phyloP scores from a whole-genome alignment of 2,888 invertebrate genomes.

The Pseudoips prasinana region DNA sequence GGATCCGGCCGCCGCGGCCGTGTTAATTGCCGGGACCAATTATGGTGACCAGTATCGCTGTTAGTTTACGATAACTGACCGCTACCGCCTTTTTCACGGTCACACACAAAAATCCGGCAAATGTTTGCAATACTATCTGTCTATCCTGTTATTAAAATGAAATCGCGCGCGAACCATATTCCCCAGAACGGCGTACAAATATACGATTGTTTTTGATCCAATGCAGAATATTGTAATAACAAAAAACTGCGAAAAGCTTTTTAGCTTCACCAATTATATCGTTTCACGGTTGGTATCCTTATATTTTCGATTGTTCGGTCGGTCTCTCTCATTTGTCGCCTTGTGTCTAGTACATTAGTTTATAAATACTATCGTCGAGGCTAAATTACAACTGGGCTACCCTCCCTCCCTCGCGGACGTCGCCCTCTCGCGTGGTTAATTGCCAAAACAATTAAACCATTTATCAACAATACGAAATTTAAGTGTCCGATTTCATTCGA shows the following conservation, averaged over 20 bases:
- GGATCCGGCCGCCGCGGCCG: slow-evolving; percentile 18
- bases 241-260: background rate
- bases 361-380: slow-evolving; percentile 23
- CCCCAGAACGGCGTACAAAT: background rate
- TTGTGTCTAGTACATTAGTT: slow-evolving; percentile 18
- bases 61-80: slow-evolving; percentile 46
- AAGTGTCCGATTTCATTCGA: slow-evolving; percentile 46
- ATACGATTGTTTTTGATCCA: slow-evolving; percentile 4
- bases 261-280: too few species aligned
- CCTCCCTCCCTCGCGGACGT: slow-evolving; percentile 12
- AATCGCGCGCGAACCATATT: slow-evolving; percentile 12
- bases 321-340: too few species aligned
- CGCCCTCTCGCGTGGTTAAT: slow-evolving; percentile 45
- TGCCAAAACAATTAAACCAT: slow-evolving; percentile 73
- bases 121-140: slow-evolving; percentile 31
- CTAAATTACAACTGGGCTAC: slow-evolving; percentile 22
- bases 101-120: slow-evolving; percentile 25
- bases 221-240: slow-evolving; percentile 3
- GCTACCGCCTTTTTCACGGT: slow-evolving; percentile 36
- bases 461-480: slow-evolving; percentile 58
- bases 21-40: slow-evolving; percentile 56
- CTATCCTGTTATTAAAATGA: slow-evolving; percentile 36
- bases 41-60: slow-evolving; percentile 50
- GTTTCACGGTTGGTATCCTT: too few species aligned
- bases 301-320: too few species aligned